Base-by-base conservation (phyloP, 2,113 vertebrate species). In the Dendropsophus ebraccatus region DNA sequence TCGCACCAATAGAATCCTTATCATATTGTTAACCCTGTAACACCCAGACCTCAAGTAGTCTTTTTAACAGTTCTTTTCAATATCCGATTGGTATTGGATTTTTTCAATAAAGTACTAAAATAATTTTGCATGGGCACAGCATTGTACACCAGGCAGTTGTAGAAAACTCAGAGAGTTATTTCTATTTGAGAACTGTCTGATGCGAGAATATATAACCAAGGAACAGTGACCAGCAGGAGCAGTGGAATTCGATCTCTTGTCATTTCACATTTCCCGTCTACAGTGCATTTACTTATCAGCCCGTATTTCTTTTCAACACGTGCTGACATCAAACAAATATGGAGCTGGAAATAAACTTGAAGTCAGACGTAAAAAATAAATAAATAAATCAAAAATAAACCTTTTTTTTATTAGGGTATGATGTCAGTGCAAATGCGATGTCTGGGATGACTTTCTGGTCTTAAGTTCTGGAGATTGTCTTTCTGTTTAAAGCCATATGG, bases 111-210 rank as follows among this genome's bases (percentile, higher is more conserved):
- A 69, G 60, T 37, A 10, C 52, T 47, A 50, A 69, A 47, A 82
- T 32, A 69, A 6, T 70, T 35, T 12, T 23, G 23, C n/a, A 30
- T 21, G 25, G 10, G 16, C 6, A 10, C n/a, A 65, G 14, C 32
- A 69, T 14, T 50, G 19, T 23, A 47, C 16, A 50, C 23, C 80
- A 74, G 67, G 74, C 82, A 58, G 70, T 74, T 37, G n/a, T 5
- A 74, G 35, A 45, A 56, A 74, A 45, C 35, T 49, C 32, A 10
- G 16, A 5, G 60, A 45, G 37, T 25, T 58, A 54, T 50, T 83
- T 41, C 32, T 83, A 73, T 83, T 72, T 54, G 37, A 19, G 49
- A 72, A 54, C 81, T 83, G 78, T 81, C 56, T 83, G 81, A 50
- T 30, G 6, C 9, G 30, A 52, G 47, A 82, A 35, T 50, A 70